Evolutionary conservation across 30 jellyfish, hydroid and myxozoan species (phyloP), one percentile per base, ranked within the genome.

Genomic region (Aurelia aurita): DNA sequence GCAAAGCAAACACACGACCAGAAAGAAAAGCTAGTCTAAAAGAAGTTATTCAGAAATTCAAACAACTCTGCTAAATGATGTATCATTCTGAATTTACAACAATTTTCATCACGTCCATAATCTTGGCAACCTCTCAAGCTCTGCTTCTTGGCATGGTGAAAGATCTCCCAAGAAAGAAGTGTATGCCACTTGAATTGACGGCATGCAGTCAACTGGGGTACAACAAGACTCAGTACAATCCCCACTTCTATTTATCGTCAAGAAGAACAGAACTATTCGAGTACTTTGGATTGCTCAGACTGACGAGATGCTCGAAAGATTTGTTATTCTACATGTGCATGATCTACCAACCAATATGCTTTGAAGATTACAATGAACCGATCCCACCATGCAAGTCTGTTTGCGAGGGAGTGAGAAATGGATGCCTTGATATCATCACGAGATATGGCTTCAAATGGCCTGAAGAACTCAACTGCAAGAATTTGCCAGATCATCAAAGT

Each of bases 291-390:
- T 74, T 82, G 26, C 72, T 90, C n/a, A 82, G 80, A 1, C 27
- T 58, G 69, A 84, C 91, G 21, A 80, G 61, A 23, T 90, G 97
- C 80, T 90, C 96, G 18, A 62, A 77, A 25, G 80, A 82, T 65
- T 22, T 82, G 86, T 35, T 90, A 51, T 90, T 90, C 55, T 90
- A 83, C 87, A 63, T 84, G 34, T 90, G 97, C 84, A 77, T 89
- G 89, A 69, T 86, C 79, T 90, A 90, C 51, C 86, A 87, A 26
- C 97, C 97, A 29, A 74, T 84, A 39, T 90, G 97, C 82, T 82
- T 90, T 68, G 86, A 73, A n/a, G 92, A 71, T 21, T 86, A 83
- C 92, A 46, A 82, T 61, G 81, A 84, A 43, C 84, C 79, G 19
- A 78, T 90, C 13, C 81, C 67, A 25, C 97, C 97, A 1, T 90